phyloP scores from a whole-genome alignment of 2,888 invertebrate species.

The Anoncus sp. region DNA sequence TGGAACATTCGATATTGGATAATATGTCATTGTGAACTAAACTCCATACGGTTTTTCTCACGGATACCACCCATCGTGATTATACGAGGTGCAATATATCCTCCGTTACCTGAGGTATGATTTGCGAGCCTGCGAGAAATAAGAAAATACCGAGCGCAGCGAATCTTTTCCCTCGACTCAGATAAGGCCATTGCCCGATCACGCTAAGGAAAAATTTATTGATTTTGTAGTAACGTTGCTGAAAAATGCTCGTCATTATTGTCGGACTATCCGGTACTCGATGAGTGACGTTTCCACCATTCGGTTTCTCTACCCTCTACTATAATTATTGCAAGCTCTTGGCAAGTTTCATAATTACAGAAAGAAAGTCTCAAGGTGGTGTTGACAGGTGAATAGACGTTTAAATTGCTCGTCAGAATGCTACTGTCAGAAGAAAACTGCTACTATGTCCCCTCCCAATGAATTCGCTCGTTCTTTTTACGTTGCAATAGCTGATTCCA shows the following conservation, averaged over 20 bases:
- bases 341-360: neutral
- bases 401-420: conserved; percentile 32
- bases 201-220: conserved; percentile 34
- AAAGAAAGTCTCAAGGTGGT: conserved; percentile 1
- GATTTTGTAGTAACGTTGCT: conserved; percentile 48
- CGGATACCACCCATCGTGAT: too few relatives aligned
- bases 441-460: too few relatives aligned
- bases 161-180: conserved; percentile 20
- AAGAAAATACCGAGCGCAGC: conserved; percentile 17
- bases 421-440: neutral
- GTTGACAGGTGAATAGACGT: conserved; percentile 41
- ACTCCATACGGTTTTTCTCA: too few relatives aligned
- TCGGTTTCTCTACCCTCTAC: neutral
- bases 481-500: neutral
- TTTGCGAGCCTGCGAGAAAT: conserved; percentile 34
- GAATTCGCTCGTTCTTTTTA: neutral
- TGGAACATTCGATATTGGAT: conserved; percentile 3
- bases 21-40: neutral
- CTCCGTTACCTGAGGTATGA: conserved; percentile 47
- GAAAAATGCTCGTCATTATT: conserved; percentile 42
- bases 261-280: conserved; percentile 6
- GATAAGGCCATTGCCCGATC: conserved; percentile 52
- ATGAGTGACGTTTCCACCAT: conserved; percentile 22
- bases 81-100: neutral
- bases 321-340: neutral